Evolutionary conservation across 2,797 vertebrate species (phyloP).

Genomic region (Sebastiscus albofasciatus): DNA sequence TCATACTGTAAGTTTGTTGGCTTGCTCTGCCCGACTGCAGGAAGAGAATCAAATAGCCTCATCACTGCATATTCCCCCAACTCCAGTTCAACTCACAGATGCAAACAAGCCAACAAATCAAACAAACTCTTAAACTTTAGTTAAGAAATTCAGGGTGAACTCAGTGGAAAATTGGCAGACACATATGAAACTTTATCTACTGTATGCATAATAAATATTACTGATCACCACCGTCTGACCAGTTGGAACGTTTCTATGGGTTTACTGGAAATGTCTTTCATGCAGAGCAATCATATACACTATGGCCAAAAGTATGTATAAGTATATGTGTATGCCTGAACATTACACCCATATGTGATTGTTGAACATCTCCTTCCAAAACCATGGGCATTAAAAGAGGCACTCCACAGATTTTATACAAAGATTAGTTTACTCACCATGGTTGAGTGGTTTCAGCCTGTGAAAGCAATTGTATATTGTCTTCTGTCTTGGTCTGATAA

Average conservation of each 20-base stretch:
- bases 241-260: neutral
- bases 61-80: neutral
- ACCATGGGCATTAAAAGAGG: neutral
- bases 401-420: neutral
- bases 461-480: neutral
- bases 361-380: neutral
- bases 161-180: neutral
- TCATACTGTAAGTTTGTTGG: slow-evolving; percentile 8
- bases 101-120: neutral
- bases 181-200: neutral
- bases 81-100: neutral
- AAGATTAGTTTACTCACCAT: neutral
- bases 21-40: slow-evolving; percentile 1
- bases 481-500: neutral
- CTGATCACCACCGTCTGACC: neutral
- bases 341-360: neutral
- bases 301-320: neutral
- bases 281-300: neutral
- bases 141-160: neutral
- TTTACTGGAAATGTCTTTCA: neutral
- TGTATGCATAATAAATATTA: neutral
- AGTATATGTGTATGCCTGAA: neutral
- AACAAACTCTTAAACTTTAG: neutral
- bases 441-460: neutral
- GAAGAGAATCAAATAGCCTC: slow-evolving; percentile 6